These are phyloP conservation scores for Labia minor DNA, from an alignment of 2,888 invertebrate genomes.

Conservation along the genomic window DNA sequence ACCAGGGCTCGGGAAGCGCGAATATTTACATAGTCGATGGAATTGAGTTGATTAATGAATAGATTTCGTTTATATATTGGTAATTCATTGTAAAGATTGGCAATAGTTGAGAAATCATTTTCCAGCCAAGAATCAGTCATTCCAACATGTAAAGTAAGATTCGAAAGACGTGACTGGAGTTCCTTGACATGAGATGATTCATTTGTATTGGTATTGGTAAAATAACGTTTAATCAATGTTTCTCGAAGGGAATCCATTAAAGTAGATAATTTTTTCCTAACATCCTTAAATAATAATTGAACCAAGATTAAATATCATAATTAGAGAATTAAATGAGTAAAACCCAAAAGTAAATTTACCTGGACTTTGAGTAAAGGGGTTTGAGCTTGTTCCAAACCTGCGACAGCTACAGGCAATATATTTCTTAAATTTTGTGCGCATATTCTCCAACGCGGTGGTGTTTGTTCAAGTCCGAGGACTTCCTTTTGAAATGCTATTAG, in stretches of 20 bases:
- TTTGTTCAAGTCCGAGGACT: neutral
- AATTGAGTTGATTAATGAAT: neutral
- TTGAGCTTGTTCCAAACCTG: neutral
- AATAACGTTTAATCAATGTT: neutral
- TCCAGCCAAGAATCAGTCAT: neutral
- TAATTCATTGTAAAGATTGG: neutral
- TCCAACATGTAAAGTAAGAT: neutral
- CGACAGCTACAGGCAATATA: neutral
- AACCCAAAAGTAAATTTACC: neutral
- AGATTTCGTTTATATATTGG: neutral
- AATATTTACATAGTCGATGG: neutral
- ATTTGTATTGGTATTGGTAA: neutral
- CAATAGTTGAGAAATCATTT: neutral
- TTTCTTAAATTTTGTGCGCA: neutral
- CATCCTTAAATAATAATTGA: too few relatives aligned
- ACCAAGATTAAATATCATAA: too few relatives aligned
- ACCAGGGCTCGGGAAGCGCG: neutral
- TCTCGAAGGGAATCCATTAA: neutral
- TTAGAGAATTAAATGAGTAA: too few relatives aligned
- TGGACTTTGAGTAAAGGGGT: neutral
- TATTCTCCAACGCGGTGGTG: neutral
- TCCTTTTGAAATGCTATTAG: neutral
- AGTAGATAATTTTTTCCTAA: neutral
- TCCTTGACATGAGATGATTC: neutral
- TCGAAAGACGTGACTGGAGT: neutral